phyloP scores from a whole-genome alignment of 1,140 invertebrate species.

The Chionoecetes opilio region DNA sequence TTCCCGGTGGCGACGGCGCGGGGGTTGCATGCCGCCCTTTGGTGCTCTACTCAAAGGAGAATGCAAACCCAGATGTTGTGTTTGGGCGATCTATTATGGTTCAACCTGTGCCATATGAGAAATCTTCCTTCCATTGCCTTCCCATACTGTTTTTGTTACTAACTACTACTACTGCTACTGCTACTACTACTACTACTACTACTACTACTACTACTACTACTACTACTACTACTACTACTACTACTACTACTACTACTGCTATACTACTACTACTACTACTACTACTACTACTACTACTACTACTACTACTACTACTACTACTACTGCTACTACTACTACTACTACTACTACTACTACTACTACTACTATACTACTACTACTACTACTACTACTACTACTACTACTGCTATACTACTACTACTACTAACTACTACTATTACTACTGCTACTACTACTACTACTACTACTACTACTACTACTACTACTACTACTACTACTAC shows the following conservation, averaged over 20 bases:
- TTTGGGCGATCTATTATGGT: too few relatives aligned
- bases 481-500: constrained; percentile 23
- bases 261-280: too few relatives aligned
- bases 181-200: background rate
- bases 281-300: background rate
- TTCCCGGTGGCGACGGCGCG: too few relatives aligned
- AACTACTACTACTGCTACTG: background rate
- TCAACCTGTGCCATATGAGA: too few relatives aligned
- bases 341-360: constrained; percentile 21
- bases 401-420: too few relatives aligned
- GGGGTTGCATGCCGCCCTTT: too few relatives aligned
- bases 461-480: background rate
- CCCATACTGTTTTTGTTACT: too few relatives aligned
- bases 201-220: background rate
- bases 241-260: background rate
- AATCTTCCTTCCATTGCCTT: too few relatives aligned
- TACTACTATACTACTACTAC: background rate
- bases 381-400: background rate
- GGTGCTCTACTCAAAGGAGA: too few relatives aligned
- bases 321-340: background rate
- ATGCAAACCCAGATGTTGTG: too few relatives aligned
- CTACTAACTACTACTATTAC: background rate
- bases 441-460: too few relatives aligned
- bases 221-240: background rate
- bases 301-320: background rate